Evolutionary conservation across 1,140 invertebrate species (phyloP).

Genomic region (Chironomus striatipennis): DNA sequence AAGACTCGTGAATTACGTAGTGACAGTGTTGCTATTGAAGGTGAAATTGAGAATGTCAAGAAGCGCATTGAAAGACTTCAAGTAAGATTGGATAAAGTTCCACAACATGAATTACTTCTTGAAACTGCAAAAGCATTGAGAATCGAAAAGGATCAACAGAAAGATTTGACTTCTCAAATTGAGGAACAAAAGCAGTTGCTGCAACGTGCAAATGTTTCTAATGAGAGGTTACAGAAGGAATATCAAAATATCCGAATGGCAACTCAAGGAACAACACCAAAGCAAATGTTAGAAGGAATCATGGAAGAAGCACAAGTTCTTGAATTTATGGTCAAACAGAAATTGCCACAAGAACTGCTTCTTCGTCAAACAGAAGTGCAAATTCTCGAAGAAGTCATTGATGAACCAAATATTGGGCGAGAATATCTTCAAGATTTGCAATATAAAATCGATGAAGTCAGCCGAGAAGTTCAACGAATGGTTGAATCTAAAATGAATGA

Average conservation of each 20-base stretch:
- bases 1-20: slow-evolving; percentile 51
- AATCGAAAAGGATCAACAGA: slow-evolving; percentile 61
- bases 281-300: slow-evolving; percentile 32
- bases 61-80: slow-evolving; percentile 59
- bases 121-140: slow-evolving; percentile 59
- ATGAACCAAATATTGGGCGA: slow-evolving; percentile 56
- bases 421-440: slow-evolving; percentile 57
- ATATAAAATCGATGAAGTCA: slow-evolving; percentile 51
- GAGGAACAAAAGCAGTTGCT: slow-evolving; percentile 46
- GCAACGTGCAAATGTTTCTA: slow-evolving; percentile 45
- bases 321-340: slow-evolving; percentile 66
- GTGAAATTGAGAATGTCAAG: slow-evolving; percentile 73
- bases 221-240: slow-evolving; percentile 37
- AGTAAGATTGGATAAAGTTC: slow-evolving; percentile 33
- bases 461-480: slow-evolving; percentile 51
- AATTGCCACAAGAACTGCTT: slow-evolving; percentile 63
- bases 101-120: slow-evolving; percentile 41
- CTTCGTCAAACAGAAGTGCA: slow-evolving; percentile 54
- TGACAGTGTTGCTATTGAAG: slow-evolving; percentile 76
- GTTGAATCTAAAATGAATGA: slow-evolving; percentile 45
- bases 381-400: slow-evolving; percentile 57
- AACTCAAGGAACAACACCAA: slow-evolving; percentile 26
- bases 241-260: slow-evolving; percentile 36
- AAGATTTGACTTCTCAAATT: slow-evolving; percentile 57
- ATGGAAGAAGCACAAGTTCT: slow-evolving; percentile 66